These are phyloP conservation scores for Pipistrellus nathusii DNA, from an alignment of 2,797 vertebrate species.

Conservation along the genomic window DNA sequence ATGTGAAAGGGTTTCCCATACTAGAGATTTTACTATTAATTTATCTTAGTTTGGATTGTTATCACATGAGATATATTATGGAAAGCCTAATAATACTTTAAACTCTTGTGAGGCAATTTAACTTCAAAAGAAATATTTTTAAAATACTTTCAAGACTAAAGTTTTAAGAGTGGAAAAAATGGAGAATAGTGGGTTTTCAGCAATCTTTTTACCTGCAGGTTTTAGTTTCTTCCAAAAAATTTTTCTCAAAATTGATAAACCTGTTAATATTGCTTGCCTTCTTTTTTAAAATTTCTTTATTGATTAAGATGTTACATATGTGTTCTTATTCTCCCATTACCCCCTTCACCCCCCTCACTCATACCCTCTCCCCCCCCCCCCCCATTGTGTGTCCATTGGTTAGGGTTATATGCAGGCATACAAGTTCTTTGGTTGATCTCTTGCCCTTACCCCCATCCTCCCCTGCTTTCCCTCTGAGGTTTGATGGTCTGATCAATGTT, in stretches of 20 bases:
- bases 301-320: too few relatives aligned
- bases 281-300: neutral
- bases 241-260: neutral
- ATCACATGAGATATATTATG: neutral
- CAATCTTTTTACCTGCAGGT: neutral
- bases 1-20: too few relatives aligned
- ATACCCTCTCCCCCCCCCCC: too few relatives aligned
- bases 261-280: neutral
- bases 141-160: neutral
- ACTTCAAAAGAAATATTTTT: conserved; percentile 9
- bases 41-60: neutral
- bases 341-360: too few relatives aligned
- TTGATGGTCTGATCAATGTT: too few relatives aligned
- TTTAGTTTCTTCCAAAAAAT: conserved; percentile 7
- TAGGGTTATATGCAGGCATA: too few relatives aligned
- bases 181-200: neutral
- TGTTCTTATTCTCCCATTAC: too few relatives aligned
- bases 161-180: neutral
- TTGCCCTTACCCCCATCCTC: too few relatives aligned
- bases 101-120: neutral
- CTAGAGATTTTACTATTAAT: neutral
- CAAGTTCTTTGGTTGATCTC: too few relatives aligned
- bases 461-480: too few relatives aligned
- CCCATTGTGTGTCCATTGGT: too few relatives aligned
- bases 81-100: neutral